phyloP scores from a whole-genome alignment of 2,888 invertebrate species.

The Blastobasis lacticolella region DNA sequence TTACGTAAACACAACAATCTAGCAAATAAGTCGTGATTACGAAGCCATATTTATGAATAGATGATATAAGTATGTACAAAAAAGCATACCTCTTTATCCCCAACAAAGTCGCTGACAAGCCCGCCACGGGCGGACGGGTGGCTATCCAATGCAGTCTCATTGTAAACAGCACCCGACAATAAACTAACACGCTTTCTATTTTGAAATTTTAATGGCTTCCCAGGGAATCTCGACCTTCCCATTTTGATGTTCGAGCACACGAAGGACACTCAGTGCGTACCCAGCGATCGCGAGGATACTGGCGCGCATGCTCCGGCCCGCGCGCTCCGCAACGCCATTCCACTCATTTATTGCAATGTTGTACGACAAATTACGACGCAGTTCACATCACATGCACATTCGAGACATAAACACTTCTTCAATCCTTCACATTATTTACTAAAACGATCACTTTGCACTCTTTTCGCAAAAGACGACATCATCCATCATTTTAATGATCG shows the following conservation, averaged over 20 bases:
- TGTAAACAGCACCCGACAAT: slow-evolving; percentile 76
- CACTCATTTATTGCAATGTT: slow-evolving; percentile 69
- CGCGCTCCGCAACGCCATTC: slow-evolving; percentile 73
- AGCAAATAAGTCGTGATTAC: slow-evolving; percentile 20
- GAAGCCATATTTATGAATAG: slow-evolving; percentile 30
- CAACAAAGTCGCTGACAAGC: slow-evolving; percentile 61
- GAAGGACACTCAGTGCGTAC: slow-evolving; percentile 72
- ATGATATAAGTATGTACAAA: slow-evolving; percentile 17
- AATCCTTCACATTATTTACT: slow-evolving; percentile 63
- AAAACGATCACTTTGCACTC: slow-evolving; percentile 61
- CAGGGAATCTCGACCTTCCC: slow-evolving; percentile 90
- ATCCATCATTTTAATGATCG: slow-evolving; percentile 70
- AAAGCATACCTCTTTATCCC: slow-evolving; percentile 63
- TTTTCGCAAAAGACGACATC: slow-evolving; percentile 66
- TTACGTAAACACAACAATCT: slow-evolving; percentile 67
- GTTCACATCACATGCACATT: slow-evolving; percentile 57
- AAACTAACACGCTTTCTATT: slow-evolving; percentile 90
- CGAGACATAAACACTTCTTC: slow-evolving; percentile 54
- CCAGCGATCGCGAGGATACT: slow-evolving; percentile 64
- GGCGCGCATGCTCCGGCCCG: slow-evolving; percentile 73
- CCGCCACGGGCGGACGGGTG: slow-evolving; percentile 61
- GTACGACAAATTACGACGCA: slow-evolving; percentile 70
- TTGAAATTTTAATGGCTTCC: slow-evolving; percentile 90
- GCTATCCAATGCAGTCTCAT: slow-evolving; percentile 62
- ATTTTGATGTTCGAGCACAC: slow-evolving; percentile 76